Conservation (phyloP, 2,888 invertebrate species). For the Xylocampa areola region DNA sequence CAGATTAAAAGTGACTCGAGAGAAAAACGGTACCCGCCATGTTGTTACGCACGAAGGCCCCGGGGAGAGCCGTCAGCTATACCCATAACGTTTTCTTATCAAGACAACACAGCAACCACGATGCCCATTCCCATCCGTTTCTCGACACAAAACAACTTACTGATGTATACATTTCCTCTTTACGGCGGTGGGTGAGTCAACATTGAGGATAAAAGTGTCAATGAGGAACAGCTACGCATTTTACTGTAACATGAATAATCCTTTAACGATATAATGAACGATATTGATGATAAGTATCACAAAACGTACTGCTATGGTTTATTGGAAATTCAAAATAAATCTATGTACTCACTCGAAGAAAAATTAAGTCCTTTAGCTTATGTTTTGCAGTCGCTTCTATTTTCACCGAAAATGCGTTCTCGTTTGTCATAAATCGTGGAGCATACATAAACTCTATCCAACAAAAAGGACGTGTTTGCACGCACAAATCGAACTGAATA, state of each 20-base stretch:
- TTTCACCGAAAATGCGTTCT: constrained; percentile 9
- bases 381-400: constrained; percentile 5
- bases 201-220: constrained; percentile 24
- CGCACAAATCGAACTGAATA: constrained; percentile 36
- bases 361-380: not conserved
- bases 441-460: constrained; percentile 20
- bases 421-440: constrained; percentile 22
- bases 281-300: constrained; percentile 17
- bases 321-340: constrained; percentile 5
- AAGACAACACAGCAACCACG: constrained; percentile 74
- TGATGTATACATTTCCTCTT: constrained; percentile 48
- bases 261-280: constrained; percentile 12
- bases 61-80: constrained; percentile 75
- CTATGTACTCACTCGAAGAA: not conserved
- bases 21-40: constrained; percentile 66
- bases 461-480: constrained; percentile 27
- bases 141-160: constrained; percentile 42
- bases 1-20: constrained; percentile 77
- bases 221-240: constrained; percentile 39
- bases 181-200: constrained; percentile 27
- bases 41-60: constrained; percentile 74
- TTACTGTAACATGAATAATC: constrained; percentile 12
- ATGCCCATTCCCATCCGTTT: constrained; percentile 49
- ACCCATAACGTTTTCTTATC: constrained; percentile 82
- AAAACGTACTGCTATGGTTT: constrained; percentile 18